These are phyloP conservation scores for Melopsittacus undulatus DNA, from an alignment of 2,797 vertebrate genomes.

Conservation along the genomic window DNA sequence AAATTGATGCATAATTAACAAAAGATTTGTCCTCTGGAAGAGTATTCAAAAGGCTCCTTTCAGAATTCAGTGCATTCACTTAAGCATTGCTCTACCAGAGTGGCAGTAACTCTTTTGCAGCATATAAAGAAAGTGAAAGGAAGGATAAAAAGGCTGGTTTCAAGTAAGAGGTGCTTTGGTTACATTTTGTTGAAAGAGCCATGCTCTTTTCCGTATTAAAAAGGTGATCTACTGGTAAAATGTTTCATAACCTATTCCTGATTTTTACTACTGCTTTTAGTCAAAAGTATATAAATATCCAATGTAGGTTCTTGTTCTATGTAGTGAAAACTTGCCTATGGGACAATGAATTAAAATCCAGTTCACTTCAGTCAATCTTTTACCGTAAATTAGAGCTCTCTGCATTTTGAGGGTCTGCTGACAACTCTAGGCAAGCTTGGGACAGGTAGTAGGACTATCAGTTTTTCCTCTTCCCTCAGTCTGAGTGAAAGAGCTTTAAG, in stretches of 20 bases:
- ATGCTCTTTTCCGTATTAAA: neutral
- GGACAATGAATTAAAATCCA: neutral
- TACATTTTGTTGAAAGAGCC: neutral
- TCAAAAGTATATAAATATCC: neutral
- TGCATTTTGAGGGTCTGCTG: neutral
- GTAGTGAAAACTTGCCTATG: neutral
- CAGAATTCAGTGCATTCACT: neutral
- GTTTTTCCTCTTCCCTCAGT: neutral
- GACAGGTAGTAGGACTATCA: neutral
- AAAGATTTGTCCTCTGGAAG: neutral
- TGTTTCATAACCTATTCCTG: neutral
- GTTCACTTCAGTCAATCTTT: neutral
- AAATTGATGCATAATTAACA: neutral
- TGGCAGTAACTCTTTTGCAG: fast-evolving
- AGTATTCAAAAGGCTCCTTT: neutral
- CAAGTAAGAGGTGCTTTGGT: neutral
- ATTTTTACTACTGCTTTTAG: neutral
- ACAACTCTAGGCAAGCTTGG: neutral
- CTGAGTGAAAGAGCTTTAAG: neutral
- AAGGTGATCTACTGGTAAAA: neutral
- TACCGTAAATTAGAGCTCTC: neutral
- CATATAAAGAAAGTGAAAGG: neutral
- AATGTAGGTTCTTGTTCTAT: neutral
- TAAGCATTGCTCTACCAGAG: fast-evolving
- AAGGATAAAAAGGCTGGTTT: neutral